Evolutionary conservation across 2,113 vertebrate species (phyloP).

Genomic region (Nesogale talazaci): DNA sequence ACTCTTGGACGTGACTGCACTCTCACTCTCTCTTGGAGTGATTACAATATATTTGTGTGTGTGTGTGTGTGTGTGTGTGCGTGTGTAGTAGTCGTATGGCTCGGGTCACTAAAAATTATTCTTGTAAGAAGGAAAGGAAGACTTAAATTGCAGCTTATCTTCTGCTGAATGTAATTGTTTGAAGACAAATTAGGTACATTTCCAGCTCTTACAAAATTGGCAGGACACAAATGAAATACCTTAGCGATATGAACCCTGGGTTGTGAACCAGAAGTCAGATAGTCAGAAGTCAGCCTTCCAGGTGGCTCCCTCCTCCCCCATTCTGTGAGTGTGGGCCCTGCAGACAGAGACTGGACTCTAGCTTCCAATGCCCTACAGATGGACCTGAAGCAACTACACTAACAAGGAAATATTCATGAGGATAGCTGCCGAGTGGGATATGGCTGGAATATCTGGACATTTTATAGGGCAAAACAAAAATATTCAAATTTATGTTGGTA

Average conservation of each 20-base stretch:
- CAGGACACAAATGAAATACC: constrained; percentile 57
- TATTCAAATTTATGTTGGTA: neutral
- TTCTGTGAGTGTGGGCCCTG: constrained; percentile 11
- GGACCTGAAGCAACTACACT: neutral
- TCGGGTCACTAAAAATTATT: constrained; percentile 27
- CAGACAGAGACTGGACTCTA: neutral
- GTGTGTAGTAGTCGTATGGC: neutral
- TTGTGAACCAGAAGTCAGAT: constrained; percentile 34
- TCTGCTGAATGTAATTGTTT: constrained; percentile 60
- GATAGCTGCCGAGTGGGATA: constrained; percentile 35
- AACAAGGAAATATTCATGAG: constrained; percentile 28
- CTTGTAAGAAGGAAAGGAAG: neutral
- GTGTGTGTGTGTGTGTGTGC: neutral
- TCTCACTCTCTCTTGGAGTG: constrained; percentile 33
- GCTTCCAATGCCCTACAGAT: neutral
- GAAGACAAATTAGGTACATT: constrained; percentile 58
- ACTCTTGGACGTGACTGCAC: constrained; percentile 34
- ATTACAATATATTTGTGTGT: neutral
- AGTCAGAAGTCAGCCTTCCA: neutral
- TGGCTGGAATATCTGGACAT: neutral
- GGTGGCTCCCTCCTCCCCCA: neutral
- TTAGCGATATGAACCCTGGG: neutral
- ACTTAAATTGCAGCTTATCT: constrained; percentile 60
- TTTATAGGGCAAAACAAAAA: constrained; percentile 22
- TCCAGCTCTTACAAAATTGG: constrained; percentile 61